These are phyloP conservation scores for Pseudochirops cupreus DNA, from an alignment of 2,797 vertebrate genomes.

Conservation along the genomic window DNA sequence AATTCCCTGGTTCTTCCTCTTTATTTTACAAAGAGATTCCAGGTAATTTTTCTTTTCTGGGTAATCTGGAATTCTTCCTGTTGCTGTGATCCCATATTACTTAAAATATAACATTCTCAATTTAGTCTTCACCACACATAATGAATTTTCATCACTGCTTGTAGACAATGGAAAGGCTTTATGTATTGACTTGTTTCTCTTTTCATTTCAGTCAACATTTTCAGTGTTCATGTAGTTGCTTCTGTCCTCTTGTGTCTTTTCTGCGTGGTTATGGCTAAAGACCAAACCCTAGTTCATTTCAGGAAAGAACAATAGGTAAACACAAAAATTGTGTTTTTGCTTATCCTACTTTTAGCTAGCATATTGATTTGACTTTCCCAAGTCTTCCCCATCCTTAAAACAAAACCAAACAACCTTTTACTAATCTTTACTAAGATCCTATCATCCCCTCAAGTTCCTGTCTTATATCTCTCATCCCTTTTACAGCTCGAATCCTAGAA, in stretches of 20 bases:
- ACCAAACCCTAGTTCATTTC: neutral
- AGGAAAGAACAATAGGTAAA: neutral
- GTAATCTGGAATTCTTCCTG: neutral
- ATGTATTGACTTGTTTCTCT: neutral
- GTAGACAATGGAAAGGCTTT: neutral
- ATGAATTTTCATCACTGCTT: neutral
- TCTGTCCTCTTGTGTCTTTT: neutral
- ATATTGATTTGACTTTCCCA: neutral
- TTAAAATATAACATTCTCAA: constrained; percentile 7
- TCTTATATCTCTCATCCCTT: neutral
- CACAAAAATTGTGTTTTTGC: neutral
- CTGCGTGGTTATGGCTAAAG: constrained; percentile 18
- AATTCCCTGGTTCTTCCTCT: neutral
- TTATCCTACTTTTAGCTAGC: neutral
- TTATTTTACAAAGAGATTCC: neutral
- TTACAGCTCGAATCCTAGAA: neutral
- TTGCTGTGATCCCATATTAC: neutral
- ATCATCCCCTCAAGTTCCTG: neutral
- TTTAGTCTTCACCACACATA: neutral
- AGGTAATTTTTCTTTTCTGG: neutral
- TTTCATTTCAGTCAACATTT: neutral
- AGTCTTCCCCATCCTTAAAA: neutral
- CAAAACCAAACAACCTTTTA: neutral
- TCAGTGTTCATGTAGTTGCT: neutral
- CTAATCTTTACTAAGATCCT: neutral